Base-by-base conservation (phyloP, 1,140 invertebrate genomes). In the Sminthurinus signatus region DNA sequence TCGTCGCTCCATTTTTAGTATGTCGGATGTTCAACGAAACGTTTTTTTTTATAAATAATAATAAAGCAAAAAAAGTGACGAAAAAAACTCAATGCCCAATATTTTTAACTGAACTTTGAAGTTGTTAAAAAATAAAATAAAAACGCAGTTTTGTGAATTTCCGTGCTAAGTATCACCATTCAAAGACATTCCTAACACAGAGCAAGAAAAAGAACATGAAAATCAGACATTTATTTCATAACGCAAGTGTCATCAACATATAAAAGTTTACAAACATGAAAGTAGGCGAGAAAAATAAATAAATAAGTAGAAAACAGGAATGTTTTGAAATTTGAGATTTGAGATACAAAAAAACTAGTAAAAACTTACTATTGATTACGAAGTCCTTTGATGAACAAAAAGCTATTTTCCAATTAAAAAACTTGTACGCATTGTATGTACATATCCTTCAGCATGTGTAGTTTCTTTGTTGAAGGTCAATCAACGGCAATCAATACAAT, bases 1-100 rank as follows among this genome's bases (percentile, higher is more conserved):
- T 2, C 61, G 27, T 31, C 61, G 2, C 2, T 62, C 61, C 23
- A 62, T 56, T n/a, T 14, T 51, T 39, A 10, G 17, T 39, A 10
- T 39, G 8, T 17, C 36, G 8, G 36, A 39, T 8, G 17, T 8
- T 39, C 36, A 17, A 39, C 17, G 17, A 39, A 39, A 39, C 8
- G 8, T 10, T 17, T 8, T 39, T 39, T 8, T 10, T 8, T 10
- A 39, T 10, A 39, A 39, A 10, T 10, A 17, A 39, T 10, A 39
- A 39, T 10, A 39, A 17, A 10, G 36, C 36, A 39, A 39, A 8
- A 39, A 39, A 10, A 39, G 8, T 17, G 8, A 39, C 8, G 8
- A 10, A 10, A 39, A 39, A 39, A 39, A 39, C 17, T 8, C 36
- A 10, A 39, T 17, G 36, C 8, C 36, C 8, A 39, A 17, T 17